Percentiles rank a stretch among this genome's conserved stretches.
These are phyloP conservation scores for Dreissena rostriformis DNA, from an alignment of 1,140 invertebrate species.

Conservation along the genomic window DNA sequence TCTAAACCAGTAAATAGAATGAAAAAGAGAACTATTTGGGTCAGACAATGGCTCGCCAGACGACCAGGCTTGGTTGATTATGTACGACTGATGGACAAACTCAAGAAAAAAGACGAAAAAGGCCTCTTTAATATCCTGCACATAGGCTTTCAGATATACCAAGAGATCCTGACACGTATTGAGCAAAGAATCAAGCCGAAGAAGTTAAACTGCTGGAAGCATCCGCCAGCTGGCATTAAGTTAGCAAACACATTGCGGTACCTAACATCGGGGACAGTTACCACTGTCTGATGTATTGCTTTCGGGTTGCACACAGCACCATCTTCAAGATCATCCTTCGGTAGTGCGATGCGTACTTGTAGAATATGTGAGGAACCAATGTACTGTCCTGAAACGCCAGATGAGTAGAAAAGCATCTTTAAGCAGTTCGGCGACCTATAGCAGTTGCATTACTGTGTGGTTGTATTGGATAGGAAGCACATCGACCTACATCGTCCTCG, in stretches of 20 bases:
- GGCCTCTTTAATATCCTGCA: constrained; percentile 7
- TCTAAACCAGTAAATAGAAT: neutral
- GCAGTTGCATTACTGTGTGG: constrained; percentile 4
- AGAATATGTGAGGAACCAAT: neutral
- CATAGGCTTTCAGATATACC: constrained; percentile 3
- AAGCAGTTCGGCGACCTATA: neutral
- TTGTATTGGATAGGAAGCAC: neutral
- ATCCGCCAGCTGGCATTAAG: neutral
- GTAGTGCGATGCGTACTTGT: neutral
- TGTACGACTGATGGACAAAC: too few species aligned
- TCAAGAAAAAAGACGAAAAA: neutral
- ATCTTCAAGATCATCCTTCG: neutral
- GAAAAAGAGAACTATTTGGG: neutral
- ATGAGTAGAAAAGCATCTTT: too few species aligned
- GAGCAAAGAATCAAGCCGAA: constrained; percentile 6
- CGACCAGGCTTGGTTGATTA: neutral
- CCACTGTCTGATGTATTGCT: neutral
- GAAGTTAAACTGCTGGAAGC: neutral
- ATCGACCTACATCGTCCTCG: neutral
- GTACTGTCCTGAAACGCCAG: too few species aligned
- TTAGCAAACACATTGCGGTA: too few species aligned
- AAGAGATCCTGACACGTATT: neutral
- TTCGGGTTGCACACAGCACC: neutral
- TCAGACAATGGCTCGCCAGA: neutral
- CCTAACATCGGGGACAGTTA: neutral